Percentiles rank a stretch among this genome's conserved stretches.
Evolutionary conservation across 2,888 invertebrate species (phyloP).

Genomic region (Rutpela maculata): DNA sequence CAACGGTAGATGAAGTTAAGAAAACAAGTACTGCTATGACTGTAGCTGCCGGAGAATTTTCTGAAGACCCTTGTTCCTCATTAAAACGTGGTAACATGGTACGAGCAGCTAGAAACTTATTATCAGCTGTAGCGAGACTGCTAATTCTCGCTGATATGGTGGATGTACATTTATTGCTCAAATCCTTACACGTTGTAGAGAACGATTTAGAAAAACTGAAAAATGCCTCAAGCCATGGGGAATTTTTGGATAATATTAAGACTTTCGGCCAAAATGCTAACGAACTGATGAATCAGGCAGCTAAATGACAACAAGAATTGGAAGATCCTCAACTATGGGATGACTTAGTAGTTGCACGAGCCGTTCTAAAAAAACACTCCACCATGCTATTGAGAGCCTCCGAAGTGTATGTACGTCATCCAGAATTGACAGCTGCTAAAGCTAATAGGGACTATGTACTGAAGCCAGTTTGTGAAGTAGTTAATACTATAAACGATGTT

Average conservation of each 20-base stretch:
- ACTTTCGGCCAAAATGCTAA: constrained; percentile 89
- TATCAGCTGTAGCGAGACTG: constrained; percentile 95
- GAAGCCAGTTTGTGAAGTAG: constrained; percentile 96
- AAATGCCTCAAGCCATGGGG: constrained; percentile 94
- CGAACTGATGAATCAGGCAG: constrained; percentile 88
- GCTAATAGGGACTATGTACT: constrained; percentile 97
- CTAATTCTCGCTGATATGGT: constrained; percentile 98
- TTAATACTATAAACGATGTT: constrained; percentile 95
- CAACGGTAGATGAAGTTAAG: constrained; percentile 96
- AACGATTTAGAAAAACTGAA: constrained; percentile 93
- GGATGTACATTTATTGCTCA: constrained; percentile 93
- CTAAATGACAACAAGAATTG: constrained; percentile 91
- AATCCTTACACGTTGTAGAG: constrained; percentile 93
- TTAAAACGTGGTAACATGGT: constrained; percentile 96
- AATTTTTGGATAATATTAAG: constrained; percentile 91
- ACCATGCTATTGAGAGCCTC: constrained; percentile 97
- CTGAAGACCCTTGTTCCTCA: constrained; percentile 97
- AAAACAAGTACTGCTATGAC: constrained; percentile 94
- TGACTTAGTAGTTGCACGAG: constrained; percentile 96
- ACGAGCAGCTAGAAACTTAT: constrained; percentile 91
- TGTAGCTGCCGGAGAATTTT: constrained; percentile 93
- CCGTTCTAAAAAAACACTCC: constrained; percentile 96
- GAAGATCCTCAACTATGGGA: constrained; percentile 94
- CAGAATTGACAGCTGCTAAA: constrained; percentile 96
- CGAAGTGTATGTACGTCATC: constrained; percentile 98